phyloP scores from a whole-genome alignment of 2,113 vertebrate species.

The Alaudala cheleensis region DNA sequence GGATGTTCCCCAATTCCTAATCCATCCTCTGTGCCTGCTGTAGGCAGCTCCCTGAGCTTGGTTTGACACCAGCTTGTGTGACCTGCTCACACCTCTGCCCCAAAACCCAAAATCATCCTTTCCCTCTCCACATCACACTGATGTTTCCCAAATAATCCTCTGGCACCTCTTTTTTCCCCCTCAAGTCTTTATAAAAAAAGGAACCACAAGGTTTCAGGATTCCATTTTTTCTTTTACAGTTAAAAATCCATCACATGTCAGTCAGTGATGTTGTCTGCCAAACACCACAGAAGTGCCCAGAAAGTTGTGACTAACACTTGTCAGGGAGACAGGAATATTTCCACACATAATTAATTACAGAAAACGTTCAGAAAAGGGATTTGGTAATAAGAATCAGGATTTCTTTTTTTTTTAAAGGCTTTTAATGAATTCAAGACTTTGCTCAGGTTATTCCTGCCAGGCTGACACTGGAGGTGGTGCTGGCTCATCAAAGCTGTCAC shows the following conservation, averaged over 20 bases:
- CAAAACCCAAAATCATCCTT: background rate
- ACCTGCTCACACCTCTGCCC: background rate
- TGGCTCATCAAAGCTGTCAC: background rate
- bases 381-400: background rate
- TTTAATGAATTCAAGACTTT: background rate
- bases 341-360: background rate
- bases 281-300: background rate
- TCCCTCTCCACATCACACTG: background rate
- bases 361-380: background rate
- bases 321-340: background rate
- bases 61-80: background rate
- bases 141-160: background rate
- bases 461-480: background rate
- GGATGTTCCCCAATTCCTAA: slow-evolving; percentile 6
- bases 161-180: fast-evolving
- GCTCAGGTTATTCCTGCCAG: background rate
- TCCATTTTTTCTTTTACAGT: background rate
- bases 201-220: background rate
- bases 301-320: background rate
- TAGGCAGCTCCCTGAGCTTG: background rate
- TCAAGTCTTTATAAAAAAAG: background rate
- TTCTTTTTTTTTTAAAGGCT: background rate
- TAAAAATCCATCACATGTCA: background rate
- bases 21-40: background rate
- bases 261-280: background rate